Evolutionary conservation across 2,888 invertebrate species (phyloP).

Genomic region (Eupithecia subfuscata): DNA sequence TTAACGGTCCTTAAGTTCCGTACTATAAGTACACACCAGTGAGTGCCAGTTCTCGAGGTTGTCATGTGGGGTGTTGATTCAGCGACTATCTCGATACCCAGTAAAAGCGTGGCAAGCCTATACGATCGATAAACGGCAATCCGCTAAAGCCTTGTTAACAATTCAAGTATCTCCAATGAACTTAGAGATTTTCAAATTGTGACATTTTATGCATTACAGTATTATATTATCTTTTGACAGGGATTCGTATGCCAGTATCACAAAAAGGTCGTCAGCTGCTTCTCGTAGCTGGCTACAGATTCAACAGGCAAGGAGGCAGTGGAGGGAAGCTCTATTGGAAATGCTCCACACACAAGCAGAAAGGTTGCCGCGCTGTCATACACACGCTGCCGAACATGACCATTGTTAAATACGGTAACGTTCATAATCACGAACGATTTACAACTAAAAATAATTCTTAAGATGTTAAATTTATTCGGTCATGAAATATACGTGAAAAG

Average conservation of each 20-base stretch:
- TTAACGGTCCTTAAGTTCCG: no score
- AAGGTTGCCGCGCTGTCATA: constrained; percentile 23
- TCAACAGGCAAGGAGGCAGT: constrained; percentile 15
- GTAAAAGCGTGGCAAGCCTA: no score
- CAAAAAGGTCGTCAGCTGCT: constrained; percentile 13
- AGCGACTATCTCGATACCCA: no score
- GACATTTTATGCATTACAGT: not conserved
- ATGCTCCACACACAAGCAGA: constrained; percentile 19
- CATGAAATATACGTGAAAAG: not conserved
- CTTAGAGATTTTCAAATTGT: no score
- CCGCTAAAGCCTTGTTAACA: no score
- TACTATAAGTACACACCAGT: no score
- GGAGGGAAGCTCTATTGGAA: constrained; percentile 23
- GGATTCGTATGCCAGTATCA: constrained; percentile 5
- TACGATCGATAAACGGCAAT: no score
- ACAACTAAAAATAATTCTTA: not conserved
- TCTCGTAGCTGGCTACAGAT: constrained; percentile 21
- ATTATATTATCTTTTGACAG: not conserved
- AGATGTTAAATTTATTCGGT: not conserved
- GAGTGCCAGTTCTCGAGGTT: no score
- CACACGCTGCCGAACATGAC: constrained; percentile 24
- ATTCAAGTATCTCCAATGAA: no score
- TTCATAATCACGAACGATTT: constrained; percentile 26
- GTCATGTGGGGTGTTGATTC: no score
- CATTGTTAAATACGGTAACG: constrained; percentile 10